Evolutionary conservation across 1,140 invertebrate species (phyloP).

Genomic region (Phymastichus coffea): DNA sequence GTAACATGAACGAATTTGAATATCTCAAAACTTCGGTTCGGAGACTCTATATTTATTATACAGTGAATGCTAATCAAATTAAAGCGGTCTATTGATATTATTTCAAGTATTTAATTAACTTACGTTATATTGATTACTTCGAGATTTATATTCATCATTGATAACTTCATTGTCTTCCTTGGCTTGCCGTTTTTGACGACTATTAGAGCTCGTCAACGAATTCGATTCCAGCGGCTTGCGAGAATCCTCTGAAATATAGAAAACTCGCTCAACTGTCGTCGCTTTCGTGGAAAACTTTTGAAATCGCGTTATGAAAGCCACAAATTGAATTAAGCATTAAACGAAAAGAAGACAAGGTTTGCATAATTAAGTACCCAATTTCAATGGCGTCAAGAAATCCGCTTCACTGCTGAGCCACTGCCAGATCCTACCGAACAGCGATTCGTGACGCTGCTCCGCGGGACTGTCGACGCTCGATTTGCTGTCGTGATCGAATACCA

Average conservation of each 20-base stretch:
- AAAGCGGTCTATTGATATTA: too few species aligned
- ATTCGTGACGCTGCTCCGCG: conserved; percentile 35
- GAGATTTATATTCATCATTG: conserved; percentile 11
- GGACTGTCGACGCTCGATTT: conserved; percentile 27
- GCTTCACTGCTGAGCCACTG: not conserved
- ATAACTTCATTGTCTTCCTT: conserved; percentile 27
- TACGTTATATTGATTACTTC: conserved; percentile 18
- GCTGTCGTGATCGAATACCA: conserved; percentile 46
- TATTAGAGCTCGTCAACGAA: not conserved
- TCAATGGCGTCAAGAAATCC: not conserved
- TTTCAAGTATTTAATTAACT: too few species aligned
- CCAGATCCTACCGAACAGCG: conserved; percentile 40
- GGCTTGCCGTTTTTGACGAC: conserved; percentile 11
- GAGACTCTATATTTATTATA: too few species aligned
- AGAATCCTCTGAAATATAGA: not conserved
- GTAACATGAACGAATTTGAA: too few species aligned
- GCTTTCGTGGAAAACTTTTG: too few species aligned
- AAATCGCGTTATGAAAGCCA: not conserved
- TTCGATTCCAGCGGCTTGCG: not conserved
- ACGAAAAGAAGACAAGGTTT: not conserved
- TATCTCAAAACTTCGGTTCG: too few species aligned
- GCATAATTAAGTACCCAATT: not conserved
- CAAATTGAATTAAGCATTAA: not conserved
- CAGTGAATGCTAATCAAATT: too few species aligned
- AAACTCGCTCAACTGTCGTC: too few species aligned